phyloP scores from a whole-genome alignment of 2,888 invertebrate genomes.

The Sphaeridia pumilis region DNA sequence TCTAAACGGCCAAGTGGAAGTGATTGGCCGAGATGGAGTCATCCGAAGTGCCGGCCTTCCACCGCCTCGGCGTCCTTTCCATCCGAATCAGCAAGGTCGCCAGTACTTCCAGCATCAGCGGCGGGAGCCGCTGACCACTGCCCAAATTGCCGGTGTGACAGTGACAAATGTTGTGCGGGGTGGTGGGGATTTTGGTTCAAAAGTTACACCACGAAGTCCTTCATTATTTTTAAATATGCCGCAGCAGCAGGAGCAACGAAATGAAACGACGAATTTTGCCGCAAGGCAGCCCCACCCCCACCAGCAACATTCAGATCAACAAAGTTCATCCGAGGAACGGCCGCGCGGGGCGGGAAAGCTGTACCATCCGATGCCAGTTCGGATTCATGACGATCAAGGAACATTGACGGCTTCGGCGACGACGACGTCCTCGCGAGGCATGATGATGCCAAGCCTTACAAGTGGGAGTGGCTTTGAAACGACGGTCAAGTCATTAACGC shows the following conservation, averaged over 20 bases:
- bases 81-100: too few relatives aligned
- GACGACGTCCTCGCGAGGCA: too few relatives aligned
- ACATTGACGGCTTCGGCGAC: too few relatives aligned
- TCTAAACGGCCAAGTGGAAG: background rate
- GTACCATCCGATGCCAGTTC: background rate
- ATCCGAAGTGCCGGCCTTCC: too few relatives aligned
- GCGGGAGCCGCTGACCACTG: background rate
- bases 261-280: background rate
- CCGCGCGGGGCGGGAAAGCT: too few relatives aligned
- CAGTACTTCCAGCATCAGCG: background rate
- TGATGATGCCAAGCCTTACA: too few relatives aligned
- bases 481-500: background rate
- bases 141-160: background rate
- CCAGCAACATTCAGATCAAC: too few relatives aligned
- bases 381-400: background rate
- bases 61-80: too few relatives aligned
- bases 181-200: slow-evolving; percentile 1
- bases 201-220: background rate
- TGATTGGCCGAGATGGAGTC: background rate
- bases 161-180: background rate
- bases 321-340: background rate
- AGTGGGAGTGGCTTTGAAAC: background rate
- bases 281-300: too few relatives aligned
- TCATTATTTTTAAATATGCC: background rate
- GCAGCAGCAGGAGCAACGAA: background rate